Percentiles rank a stretch among this genome's conserved stretches.
phyloP scores from a whole-genome alignment of 2,797 vertebrate species.

The Pelodytes ibericus region DNA sequence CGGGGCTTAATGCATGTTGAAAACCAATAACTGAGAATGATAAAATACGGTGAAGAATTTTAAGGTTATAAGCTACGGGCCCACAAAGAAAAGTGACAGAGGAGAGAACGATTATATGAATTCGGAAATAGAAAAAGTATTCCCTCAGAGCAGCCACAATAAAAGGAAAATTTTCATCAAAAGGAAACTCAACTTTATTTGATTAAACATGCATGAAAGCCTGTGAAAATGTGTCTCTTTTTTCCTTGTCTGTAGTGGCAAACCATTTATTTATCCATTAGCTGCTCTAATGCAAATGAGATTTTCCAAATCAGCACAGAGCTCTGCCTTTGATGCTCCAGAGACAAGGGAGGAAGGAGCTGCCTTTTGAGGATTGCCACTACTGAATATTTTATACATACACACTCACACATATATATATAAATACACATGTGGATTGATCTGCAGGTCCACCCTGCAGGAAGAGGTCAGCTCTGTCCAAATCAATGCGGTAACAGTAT shows the following conservation, averaged over 20 bases:
- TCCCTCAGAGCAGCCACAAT: background rate
- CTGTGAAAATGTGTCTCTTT: constrained; percentile 26
- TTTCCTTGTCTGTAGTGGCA: constrained; percentile 23
- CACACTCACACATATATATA: background rate
- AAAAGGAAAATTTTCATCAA: constrained; percentile 28
- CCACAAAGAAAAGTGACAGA: background rate
- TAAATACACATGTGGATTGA: background rate
- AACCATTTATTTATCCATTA: constrained; percentile 41
- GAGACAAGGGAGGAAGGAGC: background rate
- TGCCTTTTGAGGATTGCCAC: background rate
- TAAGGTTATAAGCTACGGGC: background rate
- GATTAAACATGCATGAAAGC: constrained; percentile 42
- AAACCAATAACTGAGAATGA: background rate
- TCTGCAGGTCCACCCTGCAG: background rate
- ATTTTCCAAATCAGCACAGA: constrained; percentile 20
- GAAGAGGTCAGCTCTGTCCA: background rate
- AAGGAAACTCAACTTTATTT: constrained; percentile 14
- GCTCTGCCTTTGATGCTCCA: background rate
- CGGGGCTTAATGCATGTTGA: too few relatives aligned
- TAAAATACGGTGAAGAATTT: background rate
- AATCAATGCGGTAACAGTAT: too few relatives aligned
- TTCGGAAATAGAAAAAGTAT: background rate
- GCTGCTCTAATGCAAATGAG: constrained; percentile 31
- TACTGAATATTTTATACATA: constrained; percentile 6
- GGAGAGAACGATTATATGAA: background rate